These are phyloP conservation scores for Netelia virgata DNA, from an alignment of 2,888 invertebrate species.

Conservation along the genomic window DNA sequence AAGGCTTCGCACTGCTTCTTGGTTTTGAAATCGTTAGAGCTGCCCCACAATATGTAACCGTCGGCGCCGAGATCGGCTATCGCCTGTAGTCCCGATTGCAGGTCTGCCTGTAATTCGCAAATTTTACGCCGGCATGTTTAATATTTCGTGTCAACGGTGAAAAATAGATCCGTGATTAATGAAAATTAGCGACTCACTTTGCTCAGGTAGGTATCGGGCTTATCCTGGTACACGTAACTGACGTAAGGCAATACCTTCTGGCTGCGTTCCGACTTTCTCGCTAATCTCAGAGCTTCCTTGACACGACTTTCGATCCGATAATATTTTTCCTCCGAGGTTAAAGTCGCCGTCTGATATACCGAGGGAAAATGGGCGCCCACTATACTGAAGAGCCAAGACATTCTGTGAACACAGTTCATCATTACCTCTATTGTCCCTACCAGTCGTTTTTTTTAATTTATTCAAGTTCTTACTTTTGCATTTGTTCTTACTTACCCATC, in stretches of 20 bases:
- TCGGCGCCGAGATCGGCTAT: conserved; percentile 87
- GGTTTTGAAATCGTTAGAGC: conserved; percentile 90
- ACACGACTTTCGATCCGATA: conserved; percentile 88
- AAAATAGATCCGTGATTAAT: conserved; percentile 1
- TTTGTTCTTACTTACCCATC: conserved; percentile 87
- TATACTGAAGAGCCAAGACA: conserved; percentile 89
- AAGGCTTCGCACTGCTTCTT: conserved; percentile 88
- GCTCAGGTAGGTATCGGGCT: conserved; percentile 86
- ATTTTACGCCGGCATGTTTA: conserved; percentile 34
- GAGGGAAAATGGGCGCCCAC: conserved; percentile 90
- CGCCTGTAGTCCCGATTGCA: conserved; percentile 85
- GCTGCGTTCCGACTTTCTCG: conserved; percentile 78
- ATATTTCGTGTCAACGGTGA: conserved; percentile 18
- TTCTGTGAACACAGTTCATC: conserved; percentile 21
- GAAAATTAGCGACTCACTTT: conserved; percentile 47
- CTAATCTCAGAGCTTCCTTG: conserved; percentile 87
- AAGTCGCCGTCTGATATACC: conserved; percentile 88
- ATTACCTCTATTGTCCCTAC: conserved; percentile 18
- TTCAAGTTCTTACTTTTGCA: too few relatives aligned
- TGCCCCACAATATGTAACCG: conserved; percentile 92
- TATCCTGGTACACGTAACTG: conserved; percentile 90
- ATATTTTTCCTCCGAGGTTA: conserved; percentile 85
- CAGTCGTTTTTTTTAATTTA: conserved; percentile 8
- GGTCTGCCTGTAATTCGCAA: conserved; percentile 87
- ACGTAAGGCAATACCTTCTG: conserved; percentile 87